Evolutionary conservation across 2,113 vertebrate genomes (phyloP), one percentile per base, ranked within the genome.

Genomic region (Peromyscus californicus): DNA sequence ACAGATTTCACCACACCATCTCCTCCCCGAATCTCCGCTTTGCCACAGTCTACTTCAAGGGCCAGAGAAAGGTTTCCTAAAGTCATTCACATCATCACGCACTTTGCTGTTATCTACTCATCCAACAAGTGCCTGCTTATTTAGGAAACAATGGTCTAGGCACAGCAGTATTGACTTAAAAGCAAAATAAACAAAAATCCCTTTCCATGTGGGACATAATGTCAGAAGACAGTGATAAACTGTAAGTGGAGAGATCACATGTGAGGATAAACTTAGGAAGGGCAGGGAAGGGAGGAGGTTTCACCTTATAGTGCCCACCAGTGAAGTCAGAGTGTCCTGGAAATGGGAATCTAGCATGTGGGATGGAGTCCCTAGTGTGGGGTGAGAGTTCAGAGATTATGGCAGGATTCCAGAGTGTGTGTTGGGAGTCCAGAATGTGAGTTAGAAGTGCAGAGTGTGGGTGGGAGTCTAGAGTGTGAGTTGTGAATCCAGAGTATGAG

Each of bases 241-340:
- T 4, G 2, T 4, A 5, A 3, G 3, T 6, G 5, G 31, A 10
- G 11, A 65, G 59, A 6, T 12, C 11, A 45, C 67, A 45, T 48
- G 17, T 4, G 65, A 42, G 48, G 48, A 69, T 11, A 16, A 63
- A 54, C 13, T 16, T 45, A 39, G 29, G 2, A 42, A 4, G 24
- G 13, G 39, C 12, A 11, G 17, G 51, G 33, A 7, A 89, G 63
- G 59, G 48, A 7, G 16, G 57, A 24, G 1, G 1, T 8, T 36
- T 10, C 19, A 63, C 29, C 15, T 63, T 12, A n/a, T 8, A 21
- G 24, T 19, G 48, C 19, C 21, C 1, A 0, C 4, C 24, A 67
- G 76, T 12, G 83, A 33, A 33, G 4, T 45, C 31, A 8, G 74
- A 70, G 5, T 33, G 11, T 33, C 11, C 19, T 17, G 17, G 59